Base-by-base conservation (phyloP, 2,113 vertebrate genomes). In the Laticauda laticaudata region DNA sequence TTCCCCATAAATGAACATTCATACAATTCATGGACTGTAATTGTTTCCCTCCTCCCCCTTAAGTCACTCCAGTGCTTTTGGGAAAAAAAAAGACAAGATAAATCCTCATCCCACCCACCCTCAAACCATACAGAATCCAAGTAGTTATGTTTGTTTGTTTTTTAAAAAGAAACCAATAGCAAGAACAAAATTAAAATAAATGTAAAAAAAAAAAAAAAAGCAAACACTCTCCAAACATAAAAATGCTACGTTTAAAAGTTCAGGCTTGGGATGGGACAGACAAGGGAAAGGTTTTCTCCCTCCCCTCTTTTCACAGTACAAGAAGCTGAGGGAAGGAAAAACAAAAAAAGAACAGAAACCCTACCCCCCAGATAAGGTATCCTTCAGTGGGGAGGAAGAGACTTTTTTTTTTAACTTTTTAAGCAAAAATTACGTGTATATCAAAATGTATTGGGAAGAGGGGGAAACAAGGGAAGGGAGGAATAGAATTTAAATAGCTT, bases 221-320 rank as follows among this genome's bases (percentile, higher is more conserved):
- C 14, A 0, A 87, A 53, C 11, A n/a, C 45, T 53, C n/a, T 59
- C 29, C 29, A 39, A 69, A 92, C 23, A 26, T 51, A 24, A 90
- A 57, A 92, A 86, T 85, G 69, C 92, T 93, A 93, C 88, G 4
- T 93, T 86, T 90, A 56, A 89, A 91, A 89, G 61, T 39, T 81
- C 75, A 81, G 18, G 75, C 75, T 81, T 81, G 34, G 75, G 29
- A 34, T 55, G 29, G 75, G 18, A 61, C 55, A 69, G 86, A 34
- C 56, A 15, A 26, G 4, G 64, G 55, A n/a, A 45, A 26, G 12
- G n/a, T 2, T 48, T 14, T 53, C 5, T 7, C 1, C 51, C 3
- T 10, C 26, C 18, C 87, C 8, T 23, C 8, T 94, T 95, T 96
- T 96, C 97, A 97, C 97, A 97, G 96, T 96, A 96, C 94, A 95